Evolutionary conservation across 1,140 invertebrate species (phyloP).

Genomic region (Achatina immaculata): DNA sequence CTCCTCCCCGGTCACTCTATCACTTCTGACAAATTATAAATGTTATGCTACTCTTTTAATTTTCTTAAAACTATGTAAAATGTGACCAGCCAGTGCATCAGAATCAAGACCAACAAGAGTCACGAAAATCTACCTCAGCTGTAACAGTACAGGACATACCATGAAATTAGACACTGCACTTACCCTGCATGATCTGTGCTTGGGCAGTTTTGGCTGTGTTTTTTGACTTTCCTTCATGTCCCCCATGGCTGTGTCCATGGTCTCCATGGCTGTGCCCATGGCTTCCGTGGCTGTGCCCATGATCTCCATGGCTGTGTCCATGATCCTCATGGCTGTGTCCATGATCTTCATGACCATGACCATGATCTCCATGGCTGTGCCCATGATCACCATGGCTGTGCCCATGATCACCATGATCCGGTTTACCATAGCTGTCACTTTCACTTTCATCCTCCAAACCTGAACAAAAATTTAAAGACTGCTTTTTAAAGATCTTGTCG

Average conservation of each 20-base stretch:
- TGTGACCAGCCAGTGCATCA: no score
- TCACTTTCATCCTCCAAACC: conserved; percentile 9
- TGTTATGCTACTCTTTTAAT: not conserved
- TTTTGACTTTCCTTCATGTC: conserved; percentile 71
- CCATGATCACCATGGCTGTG: conserved; percentile 51
- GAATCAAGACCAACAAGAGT: no score
- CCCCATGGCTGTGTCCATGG: conserved; percentile 58
- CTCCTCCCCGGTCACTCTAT: no score
- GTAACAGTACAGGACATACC: not conserved
- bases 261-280: conserved; percentile 64
- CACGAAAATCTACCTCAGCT: no score
- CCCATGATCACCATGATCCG: conserved; percentile 39
- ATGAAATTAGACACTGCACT: conserved; percentile 3
- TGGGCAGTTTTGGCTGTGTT: conserved; percentile 71
- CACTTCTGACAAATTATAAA: not conserved
- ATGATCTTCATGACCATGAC: conserved; percentile 63
- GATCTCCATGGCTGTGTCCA: conserved; percentile 72
- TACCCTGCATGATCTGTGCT: conserved; percentile 73
- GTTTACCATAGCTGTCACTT: conserved; percentile 58
- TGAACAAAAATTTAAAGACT: conserved; percentile 1
- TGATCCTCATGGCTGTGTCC: conserved; percentile 65
- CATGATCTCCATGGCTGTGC: conserved; percentile 65
- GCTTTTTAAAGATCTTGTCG: not conserved
- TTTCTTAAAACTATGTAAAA: no score
- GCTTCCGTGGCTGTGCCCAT: conserved; percentile 71